Evolutionary conservation across 2,113 vertebrate genomes (phyloP).

Genomic region (Probosciger aterrimus): DNA sequence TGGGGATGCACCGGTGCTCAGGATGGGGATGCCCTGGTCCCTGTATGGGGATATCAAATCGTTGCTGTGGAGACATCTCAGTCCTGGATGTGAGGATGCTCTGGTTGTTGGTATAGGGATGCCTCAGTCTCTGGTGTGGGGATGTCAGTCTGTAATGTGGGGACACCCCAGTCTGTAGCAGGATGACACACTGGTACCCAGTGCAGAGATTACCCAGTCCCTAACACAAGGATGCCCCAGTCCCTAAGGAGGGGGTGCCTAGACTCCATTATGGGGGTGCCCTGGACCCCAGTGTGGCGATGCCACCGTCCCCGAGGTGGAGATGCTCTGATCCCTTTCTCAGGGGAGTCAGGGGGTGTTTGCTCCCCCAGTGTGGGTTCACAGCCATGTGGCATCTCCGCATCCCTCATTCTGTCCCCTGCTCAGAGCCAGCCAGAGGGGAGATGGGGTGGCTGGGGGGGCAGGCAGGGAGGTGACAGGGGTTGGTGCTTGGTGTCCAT

Average conservation of each 20-base stretch:
- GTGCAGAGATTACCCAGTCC: background rate
- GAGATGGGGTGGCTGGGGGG: accelerated
- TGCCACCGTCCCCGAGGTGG: too few relatives aligned
- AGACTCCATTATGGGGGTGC: background rate
- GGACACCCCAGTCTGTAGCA: background rate
- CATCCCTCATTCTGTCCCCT: background rate
- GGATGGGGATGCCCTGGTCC: background rate
- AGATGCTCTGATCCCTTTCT: background rate
- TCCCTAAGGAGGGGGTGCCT: background rate
- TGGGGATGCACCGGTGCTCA: background rate
- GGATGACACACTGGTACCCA: background rate
- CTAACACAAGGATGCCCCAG: background rate
- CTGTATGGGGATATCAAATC: background rate
- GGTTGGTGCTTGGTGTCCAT: accelerated
- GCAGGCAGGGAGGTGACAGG: background rate
- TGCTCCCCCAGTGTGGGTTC: accelerated
- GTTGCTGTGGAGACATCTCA: background rate
- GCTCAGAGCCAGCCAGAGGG: background rate
- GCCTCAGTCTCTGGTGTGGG: too few relatives aligned
- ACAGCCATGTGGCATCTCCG: background rate
- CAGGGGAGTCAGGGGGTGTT: background rate
- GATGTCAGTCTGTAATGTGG: background rate
- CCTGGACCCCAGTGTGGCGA: background rate
- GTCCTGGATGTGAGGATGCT: background rate
- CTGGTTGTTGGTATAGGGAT: too few relatives aligned